A percentile compares a stretch with the other conserved stretches of the same genome.
Evolutionary conservation across 1,140 invertebrate species (phyloP).

Genomic region (Bombyx mori): DNA sequence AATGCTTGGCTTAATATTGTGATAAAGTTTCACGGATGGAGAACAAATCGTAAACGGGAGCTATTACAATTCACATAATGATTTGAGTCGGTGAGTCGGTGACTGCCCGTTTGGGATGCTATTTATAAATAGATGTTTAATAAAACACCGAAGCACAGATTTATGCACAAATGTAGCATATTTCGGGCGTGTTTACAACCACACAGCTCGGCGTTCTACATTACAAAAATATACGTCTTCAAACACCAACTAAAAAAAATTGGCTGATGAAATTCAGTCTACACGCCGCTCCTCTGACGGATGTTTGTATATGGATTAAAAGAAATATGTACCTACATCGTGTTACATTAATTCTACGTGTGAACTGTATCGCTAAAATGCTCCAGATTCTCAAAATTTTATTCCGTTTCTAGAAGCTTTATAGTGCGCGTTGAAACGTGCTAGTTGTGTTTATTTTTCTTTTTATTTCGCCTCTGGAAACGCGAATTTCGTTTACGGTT

Average conservation of each 20-base stretch:
- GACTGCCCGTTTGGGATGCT: constrained; percentile 1
- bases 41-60: constrained; percentile 7
- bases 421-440: constrained; percentile 20
- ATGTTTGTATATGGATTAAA: constrained; percentile 38
- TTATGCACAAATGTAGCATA: constrained; percentile 36
- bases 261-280: constrained; percentile 46
- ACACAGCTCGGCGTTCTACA: constrained; percentile 37
- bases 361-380: constrained; percentile 19
- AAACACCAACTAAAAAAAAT: constrained; percentile 36
- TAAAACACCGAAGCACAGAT: constrained; percentile 6
- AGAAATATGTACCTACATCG: constrained; percentile 25
- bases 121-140: constrained; percentile 6
- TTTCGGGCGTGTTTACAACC: constrained; percentile 48
- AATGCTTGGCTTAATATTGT: too few species aligned
- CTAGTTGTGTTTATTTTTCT: constrained; percentile 21
- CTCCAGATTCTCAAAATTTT: constrained; percentile 27
- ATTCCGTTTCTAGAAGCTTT: constrained; percentile 22
- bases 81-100: not conserved
- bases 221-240: constrained; percentile 47
- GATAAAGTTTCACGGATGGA: not conserved
- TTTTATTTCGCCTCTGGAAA: constrained; percentile 15
- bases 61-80: not conserved
- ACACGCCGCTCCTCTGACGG: constrained; percentile 29
- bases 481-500: constrained; percentile 3
- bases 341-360: constrained; percentile 8